A percentile compares a stretch with the other conserved stretches of the same genome.
These are phyloP conservation scores for Xestia xanthographa DNA, from an alignment of 2,888 invertebrate genomes.

Conservation along the genomic window DNA sequence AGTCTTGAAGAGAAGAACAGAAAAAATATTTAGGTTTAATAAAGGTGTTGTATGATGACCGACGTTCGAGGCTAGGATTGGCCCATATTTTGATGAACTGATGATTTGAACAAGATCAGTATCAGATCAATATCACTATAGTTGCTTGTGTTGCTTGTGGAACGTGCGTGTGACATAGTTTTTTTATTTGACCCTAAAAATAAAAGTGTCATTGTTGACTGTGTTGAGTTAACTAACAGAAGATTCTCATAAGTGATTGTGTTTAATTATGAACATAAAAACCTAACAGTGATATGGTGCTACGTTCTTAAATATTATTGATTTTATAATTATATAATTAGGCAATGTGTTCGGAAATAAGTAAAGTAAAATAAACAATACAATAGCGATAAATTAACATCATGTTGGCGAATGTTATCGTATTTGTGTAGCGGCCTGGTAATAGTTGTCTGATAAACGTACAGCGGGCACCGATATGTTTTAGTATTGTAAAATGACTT, in stretches of 20 bases:
- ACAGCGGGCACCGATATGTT: conserved; percentile 70
- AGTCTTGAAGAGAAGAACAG: background rate
- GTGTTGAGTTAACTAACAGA: conserved; percentile 6
- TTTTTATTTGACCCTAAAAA: background rate
- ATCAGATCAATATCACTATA: too few species aligned
- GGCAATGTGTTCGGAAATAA: conserved; percentile 27
- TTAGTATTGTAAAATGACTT: conserved; percentile 83
- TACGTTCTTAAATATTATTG: conserved; percentile 21
- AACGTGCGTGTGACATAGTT: conserved; percentile 20
- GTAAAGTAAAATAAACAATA: conserved; percentile 39
- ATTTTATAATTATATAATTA: conserved; percentile 32
- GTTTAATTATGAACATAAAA: conserved; percentile 7
- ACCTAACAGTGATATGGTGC: background rate
- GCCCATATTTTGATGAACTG: conserved; percentile 27
- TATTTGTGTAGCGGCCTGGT: conserved; percentile 67
- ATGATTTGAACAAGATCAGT: conserved; percentile 41
- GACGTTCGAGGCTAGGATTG: conserved; percentile 26
- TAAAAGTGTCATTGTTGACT: conserved; percentile 1
- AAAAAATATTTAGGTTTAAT: background rate
- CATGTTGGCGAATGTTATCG: conserved; percentile 64
- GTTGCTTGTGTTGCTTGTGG: conserved; percentile 20
- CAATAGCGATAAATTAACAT: conserved; percentile 58
- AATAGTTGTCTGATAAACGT: conserved; percentile 75
- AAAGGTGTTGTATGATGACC: background rate
- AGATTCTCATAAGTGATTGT: background rate